Evolutionary conservation across 2,888 invertebrate species (phyloP).

Genomic region (Aquatica leii): DNA sequence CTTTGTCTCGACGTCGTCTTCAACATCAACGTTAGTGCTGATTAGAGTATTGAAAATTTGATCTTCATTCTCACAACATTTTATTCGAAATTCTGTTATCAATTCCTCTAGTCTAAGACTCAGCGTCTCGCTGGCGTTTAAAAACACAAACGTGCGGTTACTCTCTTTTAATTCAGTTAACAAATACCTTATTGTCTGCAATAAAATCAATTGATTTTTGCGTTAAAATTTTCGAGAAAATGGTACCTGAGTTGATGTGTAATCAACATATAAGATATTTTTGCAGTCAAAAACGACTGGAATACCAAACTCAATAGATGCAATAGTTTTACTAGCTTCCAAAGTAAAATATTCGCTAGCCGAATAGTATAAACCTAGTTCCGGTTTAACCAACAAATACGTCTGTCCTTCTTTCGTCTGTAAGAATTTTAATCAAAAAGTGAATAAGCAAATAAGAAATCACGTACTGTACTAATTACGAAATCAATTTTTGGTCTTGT

Average conservation of each 20-base stretch:
- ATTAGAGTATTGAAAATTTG: conserved; percentile 14
- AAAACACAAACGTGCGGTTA: conserved; percentile 16
- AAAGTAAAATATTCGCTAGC: conserved; percentile 72
- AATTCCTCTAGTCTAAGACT: conserved; percentile 5
- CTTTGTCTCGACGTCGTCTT: conserved; percentile 19
- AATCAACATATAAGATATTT: conserved; percentile 36
- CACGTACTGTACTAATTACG: conserved; percentile 42
- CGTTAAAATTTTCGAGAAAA: neutral
- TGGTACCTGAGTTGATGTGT: conserved; percentile 35
- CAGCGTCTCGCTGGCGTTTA: conserved; percentile 12
- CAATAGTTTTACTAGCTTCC: conserved; percentile 64
- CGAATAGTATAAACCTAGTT: conserved; percentile 75
- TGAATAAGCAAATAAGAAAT: neutral
- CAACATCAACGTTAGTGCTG: neutral
- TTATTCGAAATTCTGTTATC: conserved; percentile 12
- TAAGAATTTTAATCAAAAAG: conserved; percentile 18
- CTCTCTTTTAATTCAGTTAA: conserved; percentile 12
- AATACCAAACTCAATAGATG: conserved; percentile 12
- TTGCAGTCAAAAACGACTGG: conserved; percentile 34
- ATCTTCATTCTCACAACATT: conserved; percentile 21
- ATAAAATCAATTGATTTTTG: neutral
- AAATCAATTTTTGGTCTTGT: conserved; percentile 67
- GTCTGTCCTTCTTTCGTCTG: conserved; percentile 62
- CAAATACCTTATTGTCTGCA: conserved; percentile 20
- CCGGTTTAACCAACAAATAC: conserved; percentile 69